Evolutionary conservation across 2,888 invertebrate species (phyloP), one percentile per base, ranked within the genome.

Genomic region (Lathronympha strigana): DNA sequence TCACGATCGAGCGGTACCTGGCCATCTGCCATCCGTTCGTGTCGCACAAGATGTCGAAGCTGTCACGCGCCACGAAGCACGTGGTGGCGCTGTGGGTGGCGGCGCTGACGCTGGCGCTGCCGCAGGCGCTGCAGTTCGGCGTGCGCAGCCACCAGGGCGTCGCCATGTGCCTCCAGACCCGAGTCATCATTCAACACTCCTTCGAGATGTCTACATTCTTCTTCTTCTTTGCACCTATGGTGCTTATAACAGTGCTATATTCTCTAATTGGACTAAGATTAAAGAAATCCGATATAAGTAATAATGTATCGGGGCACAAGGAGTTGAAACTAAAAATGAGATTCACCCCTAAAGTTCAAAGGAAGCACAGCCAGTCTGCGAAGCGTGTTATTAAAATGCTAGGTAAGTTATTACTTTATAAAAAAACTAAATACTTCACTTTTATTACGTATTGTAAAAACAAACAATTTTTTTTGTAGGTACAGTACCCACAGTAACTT

Each of bases 1-100:
- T 97, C 83, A 97, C 97, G 0, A 94, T 96, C 40, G 97, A 97
- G 81, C 92, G 94, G 66, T 94, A 94, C 72, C 83, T 94, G 67
- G 94, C 94, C 9, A 94, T 94, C 68, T 94, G 94, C 71, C 93
- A 94, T 73, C 94, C 94, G 1, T 94, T 94, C 73, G 81, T 93
- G 36, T 93, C 94, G 4, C 97, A 98, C 80, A 96, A 96, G 68
- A 96, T 97, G 95, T 97, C 97, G 4, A 97, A 97, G 77, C 88
- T 98, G 43, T 95, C 97, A 15, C 93, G 98, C 31, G 98, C 97
- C 9, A 93, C 96, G 63, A 96, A 95, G 79, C 94, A 97, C 74
- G 96, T 98, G 43, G 83, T 97, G 21, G 87, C 94, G 45, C 94
- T 98, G 69, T 98, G 98, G 98, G 79, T 96, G 58, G 87, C 95